Conservation (phyloP, 92 coral and sea anemone genomes). For the Palythoa grandiflora region DNA sequence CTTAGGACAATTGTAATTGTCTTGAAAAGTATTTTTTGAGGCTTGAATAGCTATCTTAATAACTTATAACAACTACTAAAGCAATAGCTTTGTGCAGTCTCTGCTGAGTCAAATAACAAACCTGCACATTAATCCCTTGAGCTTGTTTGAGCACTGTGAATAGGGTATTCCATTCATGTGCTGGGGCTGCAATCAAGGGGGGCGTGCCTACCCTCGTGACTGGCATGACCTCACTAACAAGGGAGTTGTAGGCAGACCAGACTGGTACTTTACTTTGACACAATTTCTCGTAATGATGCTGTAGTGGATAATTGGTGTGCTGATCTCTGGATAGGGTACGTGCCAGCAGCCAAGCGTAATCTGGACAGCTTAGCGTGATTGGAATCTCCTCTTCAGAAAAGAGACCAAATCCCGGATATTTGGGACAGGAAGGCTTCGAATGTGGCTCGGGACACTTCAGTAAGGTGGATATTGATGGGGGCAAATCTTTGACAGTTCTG, state of each 20-base stretch:
- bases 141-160: not conserved
- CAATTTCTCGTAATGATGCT: not conserved
- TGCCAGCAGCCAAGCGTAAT: conserved; percentile 64
- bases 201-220: not conserved
- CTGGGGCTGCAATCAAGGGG: not conserved
- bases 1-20: not conserved
- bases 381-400: not conserved
- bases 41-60: not conserved
- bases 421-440: not conserved
- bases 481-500: not conserved
- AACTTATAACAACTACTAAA: not conserved
- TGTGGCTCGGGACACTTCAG: not conserved
- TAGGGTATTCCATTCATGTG: not conserved
- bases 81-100: not conserved
- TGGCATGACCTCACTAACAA: not conserved
- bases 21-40: not conserved
- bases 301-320: not conserved
- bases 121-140: not conserved
- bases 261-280: too few species aligned
- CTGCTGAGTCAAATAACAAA: not conserved
- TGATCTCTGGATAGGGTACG: conserved; percentile 38
- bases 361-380: not conserved
- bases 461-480: not conserved
- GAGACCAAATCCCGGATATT: conserved; percentile 32
- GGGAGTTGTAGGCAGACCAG: too few species aligned